Percentiles rank a stretch among this genome's conserved stretches.
phyloP scores from a whole-genome alignment of 2,797 vertebrate genomes.

The Myotis pilosus region DNA sequence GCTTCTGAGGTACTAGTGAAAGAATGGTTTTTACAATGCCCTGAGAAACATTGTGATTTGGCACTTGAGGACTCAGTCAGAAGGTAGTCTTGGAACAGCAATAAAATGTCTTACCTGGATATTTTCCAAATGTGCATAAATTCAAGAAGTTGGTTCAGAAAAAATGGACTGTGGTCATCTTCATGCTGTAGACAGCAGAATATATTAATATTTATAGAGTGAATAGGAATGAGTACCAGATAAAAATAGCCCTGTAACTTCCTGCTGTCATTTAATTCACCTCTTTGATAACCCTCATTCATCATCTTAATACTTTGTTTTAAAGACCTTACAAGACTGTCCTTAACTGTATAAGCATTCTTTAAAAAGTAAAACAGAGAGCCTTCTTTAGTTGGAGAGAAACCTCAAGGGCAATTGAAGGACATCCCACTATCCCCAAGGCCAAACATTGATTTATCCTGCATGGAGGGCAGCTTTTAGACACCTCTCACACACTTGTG shows the following conservation, averaged over 20 bases:
- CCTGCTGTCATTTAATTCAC: constrained; percentile 57
- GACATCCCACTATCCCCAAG: neutral
- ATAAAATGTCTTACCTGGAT: constrained; percentile 75
- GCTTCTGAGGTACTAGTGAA: neutral
- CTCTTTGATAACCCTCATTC: constrained; percentile 56
- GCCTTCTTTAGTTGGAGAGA: neutral
- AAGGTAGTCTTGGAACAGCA: constrained; percentile 21
- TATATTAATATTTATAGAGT: neutral
- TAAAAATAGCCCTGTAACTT: constrained; percentile 60
- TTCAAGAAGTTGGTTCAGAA: constrained; percentile 76
- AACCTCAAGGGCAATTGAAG: neutral
- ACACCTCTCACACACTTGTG: rapidly evolving
- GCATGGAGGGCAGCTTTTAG: neutral
- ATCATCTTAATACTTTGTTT: constrained; percentile 57
- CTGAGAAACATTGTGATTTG: constrained; percentile 48
- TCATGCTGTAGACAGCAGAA: constrained; percentile 73
- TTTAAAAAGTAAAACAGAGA: neutral
- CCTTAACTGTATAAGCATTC: neutral
- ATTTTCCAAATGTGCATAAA: constrained; percentile 76
- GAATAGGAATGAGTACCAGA: constrained; percentile 16
- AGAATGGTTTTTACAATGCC: constrained; percentile 10
- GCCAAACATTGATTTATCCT: neutral
- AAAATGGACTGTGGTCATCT: constrained; percentile 79
- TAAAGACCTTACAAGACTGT: constrained; percentile 45
- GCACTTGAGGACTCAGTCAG: constrained; percentile 22